These are phyloP conservation scores for Spodoptera exigua DNA, from an alignment of 2,888 invertebrate species.

Conservation along the genomic window DNA sequence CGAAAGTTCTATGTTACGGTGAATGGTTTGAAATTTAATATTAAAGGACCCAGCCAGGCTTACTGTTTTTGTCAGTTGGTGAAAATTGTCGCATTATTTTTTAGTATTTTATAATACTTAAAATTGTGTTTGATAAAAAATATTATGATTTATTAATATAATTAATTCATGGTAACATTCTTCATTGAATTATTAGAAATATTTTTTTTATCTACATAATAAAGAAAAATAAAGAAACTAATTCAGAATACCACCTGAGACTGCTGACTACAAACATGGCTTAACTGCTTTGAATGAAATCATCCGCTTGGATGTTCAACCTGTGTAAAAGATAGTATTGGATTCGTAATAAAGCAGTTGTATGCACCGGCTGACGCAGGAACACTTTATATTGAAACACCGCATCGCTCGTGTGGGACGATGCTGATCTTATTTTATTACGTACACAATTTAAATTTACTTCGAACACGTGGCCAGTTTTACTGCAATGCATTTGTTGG, in stretches of 20 bases:
- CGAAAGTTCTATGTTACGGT: conserved; percentile 22
- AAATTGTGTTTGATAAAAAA: too few species aligned
- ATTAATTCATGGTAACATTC: too few species aligned
- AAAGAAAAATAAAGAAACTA: too few species aligned
- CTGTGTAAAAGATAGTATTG: conserved; percentile 33
- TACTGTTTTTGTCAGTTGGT: conserved; percentile 8
- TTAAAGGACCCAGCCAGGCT: conserved; percentile 17
- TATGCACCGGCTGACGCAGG: conserved; percentile 38
- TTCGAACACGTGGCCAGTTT: conserved; percentile 15
- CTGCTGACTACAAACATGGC: neutral
- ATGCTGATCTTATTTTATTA: conserved; percentile 28
- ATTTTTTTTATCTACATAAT: too few species aligned
- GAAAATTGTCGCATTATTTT: conserved; percentile 5
- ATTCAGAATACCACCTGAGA: too few species aligned
- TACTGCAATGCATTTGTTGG: conserved; percentile 18
- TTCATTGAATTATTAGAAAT: too few species aligned
- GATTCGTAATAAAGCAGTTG: conserved; percentile 36
- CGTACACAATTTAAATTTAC: conserved; percentile 38
- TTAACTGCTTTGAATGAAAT: neutral
- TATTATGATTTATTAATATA: too few species aligned
- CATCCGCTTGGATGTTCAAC: conserved; percentile 7
- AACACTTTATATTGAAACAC: conserved; percentile 34
- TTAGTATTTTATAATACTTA: neutral
- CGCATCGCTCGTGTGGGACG: conserved; percentile 12
- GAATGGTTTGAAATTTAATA: conserved; percentile 26